phyloP scores from a whole-genome alignment of 2,797 vertebrate genomes.

The Chelidonichthys spinosus region DNA sequence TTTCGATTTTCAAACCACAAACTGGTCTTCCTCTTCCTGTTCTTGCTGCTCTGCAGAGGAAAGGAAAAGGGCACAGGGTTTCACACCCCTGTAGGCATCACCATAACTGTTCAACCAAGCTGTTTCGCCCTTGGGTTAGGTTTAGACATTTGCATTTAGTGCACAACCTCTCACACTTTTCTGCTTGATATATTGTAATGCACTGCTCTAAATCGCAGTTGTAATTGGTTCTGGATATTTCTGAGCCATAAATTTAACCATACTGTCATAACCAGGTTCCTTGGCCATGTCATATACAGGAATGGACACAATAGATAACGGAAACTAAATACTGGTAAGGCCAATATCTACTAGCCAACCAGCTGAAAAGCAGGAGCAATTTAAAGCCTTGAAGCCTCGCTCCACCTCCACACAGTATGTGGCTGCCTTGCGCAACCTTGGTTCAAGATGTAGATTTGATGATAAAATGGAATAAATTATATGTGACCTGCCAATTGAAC shows the following conservation, averaged over 20 bases:
- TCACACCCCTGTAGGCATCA: slow-evolving; percentile 5
- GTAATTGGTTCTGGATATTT: not conserved
- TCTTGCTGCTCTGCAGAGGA: slow-evolving; percentile 38
- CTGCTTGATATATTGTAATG: not conserved
- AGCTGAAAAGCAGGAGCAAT: no score
- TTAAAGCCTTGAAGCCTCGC: no score
- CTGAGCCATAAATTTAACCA: not conserved
- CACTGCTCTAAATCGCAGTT: not conserved
- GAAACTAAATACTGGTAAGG: not conserved
- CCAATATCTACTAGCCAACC: no score
- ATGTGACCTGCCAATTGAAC: no score
- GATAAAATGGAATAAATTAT: no score
- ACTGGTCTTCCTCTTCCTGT: slow-evolving; percentile 62
- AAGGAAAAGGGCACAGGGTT: slow-evolving; percentile 29
- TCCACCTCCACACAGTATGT: no score
- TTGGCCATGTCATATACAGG: not conserved
- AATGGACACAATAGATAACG: not conserved
- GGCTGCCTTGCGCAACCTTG: no score
- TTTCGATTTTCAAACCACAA: slow-evolving; percentile 44
- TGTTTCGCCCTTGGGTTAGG: not conserved
- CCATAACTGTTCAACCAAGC: not conserved
- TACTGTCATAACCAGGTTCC: not conserved
- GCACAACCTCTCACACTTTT: not conserved
- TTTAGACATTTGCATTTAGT: not conserved
- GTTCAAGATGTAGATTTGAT: no score